A percentile compares a stretch with the other conserved stretches of the same genome.
Evolutionary conservation across 2,113 vertebrate genomes (phyloP).

Genomic region (Phodopus roborovskii): DNA sequence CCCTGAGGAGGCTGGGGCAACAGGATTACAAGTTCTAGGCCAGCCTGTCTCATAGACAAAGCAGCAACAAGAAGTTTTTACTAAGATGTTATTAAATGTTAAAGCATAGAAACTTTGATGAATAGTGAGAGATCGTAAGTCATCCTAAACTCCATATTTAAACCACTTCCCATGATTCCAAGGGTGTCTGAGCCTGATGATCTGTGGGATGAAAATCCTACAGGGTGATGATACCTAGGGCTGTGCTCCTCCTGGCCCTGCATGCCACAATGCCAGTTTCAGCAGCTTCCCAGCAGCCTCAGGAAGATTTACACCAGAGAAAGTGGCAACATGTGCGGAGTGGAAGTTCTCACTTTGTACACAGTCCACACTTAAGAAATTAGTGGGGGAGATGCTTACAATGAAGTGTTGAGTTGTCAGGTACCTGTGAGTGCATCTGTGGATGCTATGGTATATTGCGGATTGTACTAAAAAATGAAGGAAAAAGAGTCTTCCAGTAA

Average conservation of each 20-base stretch:
- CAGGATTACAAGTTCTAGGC: background rate
- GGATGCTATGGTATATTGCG: background rate
- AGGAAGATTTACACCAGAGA: background rate
- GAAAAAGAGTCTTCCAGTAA: background rate
- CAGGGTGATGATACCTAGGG: rapidly evolving
- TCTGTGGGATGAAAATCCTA: rapidly evolving
- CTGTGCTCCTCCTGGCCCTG: rapidly evolving
- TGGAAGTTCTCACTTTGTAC: background rate
- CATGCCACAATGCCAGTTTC: rapidly evolving
- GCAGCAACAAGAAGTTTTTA: background rate
- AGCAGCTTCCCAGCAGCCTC: background rate
- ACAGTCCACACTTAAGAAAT: background rate
- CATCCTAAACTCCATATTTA: background rate
- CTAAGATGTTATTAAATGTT: background rate
- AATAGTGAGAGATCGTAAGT: background rate
- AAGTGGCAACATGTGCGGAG: background rate
- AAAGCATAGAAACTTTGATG: background rate
- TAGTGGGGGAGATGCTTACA: background rate
- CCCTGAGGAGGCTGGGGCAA: background rate
- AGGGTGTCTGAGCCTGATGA: background rate
- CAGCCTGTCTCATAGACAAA: background rate
- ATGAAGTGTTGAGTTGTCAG: background rate
- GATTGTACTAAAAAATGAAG: background rate
- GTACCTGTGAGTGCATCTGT: background rate
- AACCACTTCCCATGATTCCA: background rate